Evolutionary conservation across 2,113 vertebrate genomes (phyloP).

Genomic region (Micromys minutus): DNA sequence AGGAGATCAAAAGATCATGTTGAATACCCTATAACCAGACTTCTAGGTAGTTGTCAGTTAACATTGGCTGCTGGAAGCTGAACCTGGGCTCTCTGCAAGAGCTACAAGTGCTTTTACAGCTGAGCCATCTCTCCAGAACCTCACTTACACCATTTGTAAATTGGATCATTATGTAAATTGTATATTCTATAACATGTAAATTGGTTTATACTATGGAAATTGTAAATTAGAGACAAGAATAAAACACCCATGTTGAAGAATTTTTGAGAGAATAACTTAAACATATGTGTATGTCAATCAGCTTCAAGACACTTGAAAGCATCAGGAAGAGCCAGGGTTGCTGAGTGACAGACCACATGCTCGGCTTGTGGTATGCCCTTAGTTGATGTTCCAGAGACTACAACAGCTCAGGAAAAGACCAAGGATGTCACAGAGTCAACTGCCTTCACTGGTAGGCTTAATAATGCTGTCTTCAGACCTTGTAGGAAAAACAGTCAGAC

Average conservation of each 20-base stretch:
- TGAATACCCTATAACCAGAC: not conserved
- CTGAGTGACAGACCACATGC: no score
- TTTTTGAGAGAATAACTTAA: not conserved
- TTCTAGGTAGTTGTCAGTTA: not conserved
- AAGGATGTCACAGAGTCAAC: not conserved
- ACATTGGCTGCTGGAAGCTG: not conserved
- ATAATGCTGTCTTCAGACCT: not conserved
- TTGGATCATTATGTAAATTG: not conserved
- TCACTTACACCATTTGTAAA: not conserved
- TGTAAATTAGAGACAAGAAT: not conserved
- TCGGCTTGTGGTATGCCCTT: fast-evolving
- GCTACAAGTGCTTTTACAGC: not conserved
- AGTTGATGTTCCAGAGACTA: no score
- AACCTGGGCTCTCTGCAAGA: not conserved
- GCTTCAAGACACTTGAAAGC: not conserved
- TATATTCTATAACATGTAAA: no score
- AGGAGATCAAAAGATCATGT: not conserved
- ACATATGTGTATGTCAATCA: not conserved
- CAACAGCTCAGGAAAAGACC: not conserved
- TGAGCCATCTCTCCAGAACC: not conserved
- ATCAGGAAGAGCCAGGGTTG: not conserved
- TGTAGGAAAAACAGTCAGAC: not conserved
- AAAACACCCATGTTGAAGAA: not conserved
- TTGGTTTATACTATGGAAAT: no score
- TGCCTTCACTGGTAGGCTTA: not conserved